Evolutionary conservation across 2,888 invertebrate genomes (phyloP).

Genomic region (Tuta absoluta): DNA sequence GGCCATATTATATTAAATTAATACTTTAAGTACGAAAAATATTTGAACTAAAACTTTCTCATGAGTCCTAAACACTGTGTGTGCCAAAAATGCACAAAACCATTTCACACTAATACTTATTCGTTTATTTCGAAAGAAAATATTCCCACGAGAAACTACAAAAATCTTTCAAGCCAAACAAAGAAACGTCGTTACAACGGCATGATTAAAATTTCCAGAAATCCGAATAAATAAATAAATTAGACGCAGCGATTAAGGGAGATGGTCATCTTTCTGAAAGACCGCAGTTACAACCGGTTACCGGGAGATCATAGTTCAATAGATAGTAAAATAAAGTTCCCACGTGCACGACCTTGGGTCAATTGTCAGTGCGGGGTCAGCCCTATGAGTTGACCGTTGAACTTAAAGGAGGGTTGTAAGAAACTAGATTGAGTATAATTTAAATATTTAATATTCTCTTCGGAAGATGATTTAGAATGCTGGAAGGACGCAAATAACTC

Average conservation of each 20-base stretch:
- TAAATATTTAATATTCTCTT: constrained; percentile 3
- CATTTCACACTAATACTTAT: too few species aligned
- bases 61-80: too few species aligned
- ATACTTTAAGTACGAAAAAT: too few species aligned
- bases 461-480: not conserved
- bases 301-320: constrained; percentile 69
- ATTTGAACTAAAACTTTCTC: too few species aligned
- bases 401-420: constrained; percentile 40
- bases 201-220: constrained; percentile 45
- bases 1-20: too few species aligned
- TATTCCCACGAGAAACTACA: constrained; percentile 46
- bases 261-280: constrained; percentile 34
- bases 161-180: constrained; percentile 37
- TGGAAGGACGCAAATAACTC: not conserved
- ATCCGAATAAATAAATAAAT: constrained; percentile 65
- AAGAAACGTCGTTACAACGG: constrained; percentile 50
- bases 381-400: constrained; percentile 70
- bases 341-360: constrained; percentile 67
- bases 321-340: constrained; percentile 52
- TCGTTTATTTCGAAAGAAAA: not conserved
- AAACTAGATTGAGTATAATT: not conserved
- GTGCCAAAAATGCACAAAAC: too few species aligned
- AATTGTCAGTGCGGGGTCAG: constrained; percentile 31
- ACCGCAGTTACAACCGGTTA: constrained; percentile 14
- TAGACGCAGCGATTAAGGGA: constrained; percentile 47